Evolutionary conservation across 2,113 vertebrate genomes (phyloP).

Genomic region (Phaethon lepturus): DNA sequence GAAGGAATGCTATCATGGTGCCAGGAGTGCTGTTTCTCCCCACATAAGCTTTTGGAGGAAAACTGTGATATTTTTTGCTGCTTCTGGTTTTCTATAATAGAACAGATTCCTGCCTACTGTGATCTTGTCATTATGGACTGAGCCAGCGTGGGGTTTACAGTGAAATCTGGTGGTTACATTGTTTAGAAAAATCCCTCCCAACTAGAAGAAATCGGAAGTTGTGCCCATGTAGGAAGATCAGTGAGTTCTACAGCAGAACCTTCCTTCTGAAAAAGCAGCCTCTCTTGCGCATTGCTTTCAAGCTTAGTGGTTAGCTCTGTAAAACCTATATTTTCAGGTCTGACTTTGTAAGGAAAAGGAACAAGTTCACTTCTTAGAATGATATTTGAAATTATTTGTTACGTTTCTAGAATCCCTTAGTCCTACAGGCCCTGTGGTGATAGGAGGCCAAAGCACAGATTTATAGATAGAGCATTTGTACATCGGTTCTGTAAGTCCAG

Average conservation of each 20-base stretch:
- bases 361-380: neutral
- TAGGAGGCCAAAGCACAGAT: neutral
- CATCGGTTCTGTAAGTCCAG: neutral
- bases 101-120: neutral
- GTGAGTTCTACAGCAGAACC: neutral
- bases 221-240: accelerated
- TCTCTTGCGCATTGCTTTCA: neutral
- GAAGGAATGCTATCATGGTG: neutral
- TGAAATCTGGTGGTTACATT: neutral
- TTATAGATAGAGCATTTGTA: neutral
- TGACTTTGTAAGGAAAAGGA: neutral
- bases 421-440: neutral
- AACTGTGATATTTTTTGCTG: neutral
- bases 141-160: neutral
- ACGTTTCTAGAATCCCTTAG: neutral
- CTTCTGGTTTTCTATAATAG: neutral
- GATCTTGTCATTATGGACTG: neutral
- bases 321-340: neutral
- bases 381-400: neutral
- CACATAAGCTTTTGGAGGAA: neutral
- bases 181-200: neutral
- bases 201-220: neutral
- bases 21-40: neutral
- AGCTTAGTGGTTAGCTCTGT: neutral
- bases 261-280: neutral